A percentile compares a stretch with the other conserved stretches of the same genome.
Evolutionary conservation across 2,888 invertebrate species (phyloP).

Genomic region (Chaetoderma sp.): DNA sequence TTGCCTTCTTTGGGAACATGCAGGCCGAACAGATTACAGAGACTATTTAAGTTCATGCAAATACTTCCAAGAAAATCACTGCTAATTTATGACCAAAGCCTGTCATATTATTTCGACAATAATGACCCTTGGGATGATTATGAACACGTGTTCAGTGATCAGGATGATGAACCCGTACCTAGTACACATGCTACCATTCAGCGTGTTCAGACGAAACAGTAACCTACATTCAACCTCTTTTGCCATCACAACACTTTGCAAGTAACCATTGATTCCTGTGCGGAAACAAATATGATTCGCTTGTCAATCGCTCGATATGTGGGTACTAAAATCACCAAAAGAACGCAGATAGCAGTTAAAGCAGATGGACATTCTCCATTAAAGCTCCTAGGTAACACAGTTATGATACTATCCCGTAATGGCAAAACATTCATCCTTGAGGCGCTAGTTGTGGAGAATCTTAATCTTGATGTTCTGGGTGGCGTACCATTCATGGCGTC

Average conservation of each 20-base stretch:
- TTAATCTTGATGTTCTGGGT: constrained; percentile 36
- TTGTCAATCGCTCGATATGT: constrained; percentile 22
- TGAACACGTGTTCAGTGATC: background rate
- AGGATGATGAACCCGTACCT: background rate
- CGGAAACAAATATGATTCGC: constrained; percentile 31
- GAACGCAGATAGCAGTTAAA: constrained; percentile 22
- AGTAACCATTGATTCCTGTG: background rate
- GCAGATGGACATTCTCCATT: constrained; percentile 22
- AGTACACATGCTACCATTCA: background rate
- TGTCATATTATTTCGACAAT: constrained; percentile 15
- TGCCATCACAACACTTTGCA: background rate
- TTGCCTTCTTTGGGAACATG: too few relatives aligned
- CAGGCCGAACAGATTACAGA: too few relatives aligned
- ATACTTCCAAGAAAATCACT: too few relatives aligned
- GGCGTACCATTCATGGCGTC: constrained; percentile 40
- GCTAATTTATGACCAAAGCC: constrained; percentile 29
- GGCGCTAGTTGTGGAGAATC: constrained; percentile 30
- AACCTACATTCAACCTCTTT: too few relatives aligned
- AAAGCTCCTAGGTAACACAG: constrained; percentile 19
- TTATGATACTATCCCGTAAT: too few relatives aligned
- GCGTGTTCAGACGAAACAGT: background rate
- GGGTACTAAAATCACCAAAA: constrained; percentile 25
- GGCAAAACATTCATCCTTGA: constrained; percentile 14
- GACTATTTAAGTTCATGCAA: too few relatives aligned
- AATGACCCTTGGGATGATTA: constrained; percentile 4